Conservation (phyloP, 2,113 vertebrate genomes). For the Apteryx owenii region DNA sequence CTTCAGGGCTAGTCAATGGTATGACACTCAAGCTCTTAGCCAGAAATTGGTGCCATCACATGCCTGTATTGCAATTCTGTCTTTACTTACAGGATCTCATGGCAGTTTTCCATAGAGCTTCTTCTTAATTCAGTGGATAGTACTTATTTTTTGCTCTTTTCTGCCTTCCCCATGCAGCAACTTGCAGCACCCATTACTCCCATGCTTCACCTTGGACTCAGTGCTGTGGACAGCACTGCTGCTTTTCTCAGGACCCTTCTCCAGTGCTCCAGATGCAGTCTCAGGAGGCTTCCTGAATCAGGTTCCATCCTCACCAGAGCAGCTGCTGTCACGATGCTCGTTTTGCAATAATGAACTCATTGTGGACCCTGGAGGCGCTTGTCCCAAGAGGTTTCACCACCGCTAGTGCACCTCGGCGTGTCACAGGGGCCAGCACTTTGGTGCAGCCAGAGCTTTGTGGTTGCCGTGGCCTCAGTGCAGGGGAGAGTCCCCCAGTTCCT, state of each 20-base stretch:
- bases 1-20: too few relatives aligned
- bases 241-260: background rate
- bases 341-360: background rate
- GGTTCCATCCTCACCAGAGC: rapidly evolving
- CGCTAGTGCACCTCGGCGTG: background rate
- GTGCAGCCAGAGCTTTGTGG: background rate
- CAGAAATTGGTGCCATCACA: background rate
- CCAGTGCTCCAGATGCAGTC: background rate
- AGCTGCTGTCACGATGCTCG: background rate
- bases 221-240: too few relatives aligned
- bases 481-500: background rate
- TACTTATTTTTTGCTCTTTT: background rate
- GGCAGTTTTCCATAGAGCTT: background rate
- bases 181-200: background rate
- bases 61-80: background rate
- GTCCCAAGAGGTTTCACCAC: background rate
- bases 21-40: background rate
- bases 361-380: background rate
- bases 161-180: background rate
- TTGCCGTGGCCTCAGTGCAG: too few relatives aligned
- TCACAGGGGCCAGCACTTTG: background rate
- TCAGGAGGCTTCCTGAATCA: background rate
- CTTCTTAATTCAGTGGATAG: background rate
- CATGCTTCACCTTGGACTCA: background rate
- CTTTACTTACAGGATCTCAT: background rate